phyloP scores from a whole-genome alignment of 2,888 invertebrate species.

The Drosophila trichaetosa region DNA sequence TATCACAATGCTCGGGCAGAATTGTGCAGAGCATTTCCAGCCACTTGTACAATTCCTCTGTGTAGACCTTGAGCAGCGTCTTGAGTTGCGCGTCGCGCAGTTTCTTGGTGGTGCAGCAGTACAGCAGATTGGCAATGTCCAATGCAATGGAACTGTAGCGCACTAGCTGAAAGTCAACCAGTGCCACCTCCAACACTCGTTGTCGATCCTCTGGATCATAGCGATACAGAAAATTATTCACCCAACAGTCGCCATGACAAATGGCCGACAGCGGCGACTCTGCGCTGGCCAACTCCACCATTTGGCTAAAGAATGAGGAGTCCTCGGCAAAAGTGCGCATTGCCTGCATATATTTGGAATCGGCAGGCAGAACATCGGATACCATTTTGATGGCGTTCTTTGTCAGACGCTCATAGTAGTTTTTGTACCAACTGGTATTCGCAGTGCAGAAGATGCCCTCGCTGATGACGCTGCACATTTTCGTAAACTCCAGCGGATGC shows the following conservation, averaged over 20 bases:
- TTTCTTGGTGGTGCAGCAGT: slow-evolving; percentile 88
- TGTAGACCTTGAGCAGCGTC: slow-evolving; percentile 87
- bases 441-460: slow-evolving; percentile 88
- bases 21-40: slow-evolving; percentile 86
- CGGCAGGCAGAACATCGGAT: slow-evolving; percentile 81
- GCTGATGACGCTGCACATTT: slow-evolving; percentile 81
- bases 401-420: slow-evolving; percentile 88
- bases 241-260: slow-evolving; percentile 91
- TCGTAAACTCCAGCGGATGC: slow-evolving; percentile 86
- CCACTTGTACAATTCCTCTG: slow-evolving; percentile 87
- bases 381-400: slow-evolving; percentile 89
- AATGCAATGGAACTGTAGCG: slow-evolving; percentile 90
- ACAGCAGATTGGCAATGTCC: slow-evolving; percentile 89
- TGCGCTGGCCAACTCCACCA: slow-evolving; percentile 88
- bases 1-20: slow-evolving; percentile 82
- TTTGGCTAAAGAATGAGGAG: slow-evolving; percentile 88
- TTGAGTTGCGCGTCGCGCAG: slow-evolving; percentile 87
- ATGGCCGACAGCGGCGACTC: slow-evolving; percentile 89
- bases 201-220: slow-evolving; percentile 85
- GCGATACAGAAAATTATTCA: slow-evolving; percentile 89
- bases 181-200: slow-evolving; percentile 87
- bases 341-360: slow-evolving; percentile 87
- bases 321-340: slow-evolving; percentile 88
- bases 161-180: slow-evolving; percentile 90
- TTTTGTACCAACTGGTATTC: slow-evolving; percentile 89